phyloP scores from a whole-genome alignment of 1,140 invertebrate species.

The Mercenaria mercenaria region DNA sequence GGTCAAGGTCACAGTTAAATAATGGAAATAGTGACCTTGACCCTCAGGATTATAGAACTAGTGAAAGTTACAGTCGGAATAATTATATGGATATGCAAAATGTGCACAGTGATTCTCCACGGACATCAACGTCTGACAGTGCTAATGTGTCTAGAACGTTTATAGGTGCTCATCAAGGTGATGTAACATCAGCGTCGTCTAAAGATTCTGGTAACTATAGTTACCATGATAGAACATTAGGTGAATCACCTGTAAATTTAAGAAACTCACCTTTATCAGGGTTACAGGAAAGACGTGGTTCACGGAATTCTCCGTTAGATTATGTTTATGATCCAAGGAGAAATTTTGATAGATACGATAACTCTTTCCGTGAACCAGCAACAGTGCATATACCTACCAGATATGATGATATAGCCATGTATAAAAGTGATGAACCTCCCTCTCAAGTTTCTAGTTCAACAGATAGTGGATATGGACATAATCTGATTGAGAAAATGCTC shows the following conservation, averaged over 20 bases:
- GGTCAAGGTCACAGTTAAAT: conserved; percentile 42
- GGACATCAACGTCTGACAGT: conserved; percentile 45
- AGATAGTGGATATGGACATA: conserved; percentile 83
- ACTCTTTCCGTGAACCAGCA: conserved; percentile 69
- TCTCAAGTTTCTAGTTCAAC: conserved; percentile 84
- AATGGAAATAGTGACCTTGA: conserved; percentile 50
- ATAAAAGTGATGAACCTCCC: conserved; percentile 79
- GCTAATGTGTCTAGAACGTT: conserved; percentile 61
- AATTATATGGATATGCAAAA: conserved; percentile 52
- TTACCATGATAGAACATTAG: conserved; percentile 56
- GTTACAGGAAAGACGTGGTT: conserved; percentile 35
- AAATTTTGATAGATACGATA: conserved; percentile 56
- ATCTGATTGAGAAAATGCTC: conserved; percentile 76
- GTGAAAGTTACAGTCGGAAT: conserved; percentile 7
- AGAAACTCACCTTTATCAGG: conserved; percentile 56
- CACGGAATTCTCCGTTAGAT: conserved; percentile 44
- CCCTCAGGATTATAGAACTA: conserved; percentile 26
- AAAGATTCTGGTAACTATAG: conserved; percentile 67
- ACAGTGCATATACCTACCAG: conserved; percentile 65
- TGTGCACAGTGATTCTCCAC: conserved; percentile 46
- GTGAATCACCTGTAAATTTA: conserved; percentile 49
- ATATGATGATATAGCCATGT: conserved; percentile 82
- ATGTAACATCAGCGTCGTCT: conserved; percentile 55
- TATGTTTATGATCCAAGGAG: conserved; percentile 47
- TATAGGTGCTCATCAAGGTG: conserved; percentile 51